These are phyloP conservation scores for Spongilla lacustris DNA, from an alignment of 37 sponge, comb jelly and placozoan species.

Conservation along the genomic window DNA sequence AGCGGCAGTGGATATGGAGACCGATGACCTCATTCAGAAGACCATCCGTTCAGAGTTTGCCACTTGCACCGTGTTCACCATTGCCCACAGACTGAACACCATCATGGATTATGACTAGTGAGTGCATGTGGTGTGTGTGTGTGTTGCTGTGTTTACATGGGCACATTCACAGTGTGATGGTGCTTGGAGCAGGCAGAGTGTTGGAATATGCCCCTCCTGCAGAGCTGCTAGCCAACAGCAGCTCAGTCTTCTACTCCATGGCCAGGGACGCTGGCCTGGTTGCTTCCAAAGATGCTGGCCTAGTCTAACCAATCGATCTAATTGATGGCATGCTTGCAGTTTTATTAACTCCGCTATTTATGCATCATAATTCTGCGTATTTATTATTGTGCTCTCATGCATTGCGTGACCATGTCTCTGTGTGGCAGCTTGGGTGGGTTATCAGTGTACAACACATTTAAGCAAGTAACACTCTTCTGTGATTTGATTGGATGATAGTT, in stretches of 20 bases:
- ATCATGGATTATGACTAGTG: constrained; percentile 90
- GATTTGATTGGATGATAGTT: too few species aligned
- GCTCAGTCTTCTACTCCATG: constrained; percentile 77
- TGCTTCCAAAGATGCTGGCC: constrained; percentile 57
- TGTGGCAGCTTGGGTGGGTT: too few species aligned
- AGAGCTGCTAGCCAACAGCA: constrained; percentile 52
- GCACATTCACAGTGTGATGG: constrained; percentile 57
- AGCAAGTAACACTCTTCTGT: too few species aligned
- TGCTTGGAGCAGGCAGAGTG: constrained; percentile 74
- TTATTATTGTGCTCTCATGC: too few species aligned
- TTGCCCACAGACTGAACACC: constrained; percentile 96
- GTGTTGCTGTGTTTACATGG: not conserved
- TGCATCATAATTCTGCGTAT: too few species aligned
- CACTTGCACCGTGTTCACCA: constrained; percentile 91
- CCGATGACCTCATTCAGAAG: constrained; percentile 92
- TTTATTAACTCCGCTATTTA: too few species aligned
- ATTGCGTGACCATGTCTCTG: too few species aligned
- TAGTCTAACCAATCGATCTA: not conserved
- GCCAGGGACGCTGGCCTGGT: constrained; percentile 64
- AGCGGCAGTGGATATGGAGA: constrained; percentile 98
- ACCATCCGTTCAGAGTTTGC: constrained; percentile 87
- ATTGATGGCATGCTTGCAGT: not conserved
- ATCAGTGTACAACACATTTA: too few species aligned
- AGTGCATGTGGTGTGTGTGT: not conserved
- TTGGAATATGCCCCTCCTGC: constrained; percentile 86